Percentiles rank a stretch among this genome's conserved stretches.
These are phyloP conservation scores for Morinoia aosen DNA, from an alignment of 2,888 invertebrate genomes.

Conservation along the genomic window DNA sequence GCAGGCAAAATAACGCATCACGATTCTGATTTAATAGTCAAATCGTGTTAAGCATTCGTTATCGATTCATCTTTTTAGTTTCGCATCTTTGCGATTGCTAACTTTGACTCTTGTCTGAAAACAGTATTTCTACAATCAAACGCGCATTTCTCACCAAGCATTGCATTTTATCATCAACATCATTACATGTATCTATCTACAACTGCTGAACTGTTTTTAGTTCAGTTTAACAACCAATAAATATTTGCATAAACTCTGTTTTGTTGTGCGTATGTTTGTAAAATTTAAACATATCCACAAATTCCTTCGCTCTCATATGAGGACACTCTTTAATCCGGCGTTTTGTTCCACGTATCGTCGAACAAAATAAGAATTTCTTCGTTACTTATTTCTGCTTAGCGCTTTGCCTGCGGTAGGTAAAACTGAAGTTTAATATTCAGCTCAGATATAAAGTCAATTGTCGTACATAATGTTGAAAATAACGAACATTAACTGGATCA, in stretches of 20 bases:
- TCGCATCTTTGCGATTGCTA: too few relatives aligned
- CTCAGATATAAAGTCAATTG: too few relatives aligned
- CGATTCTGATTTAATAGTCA: background rate
- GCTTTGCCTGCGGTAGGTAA: too few relatives aligned
- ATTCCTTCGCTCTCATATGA: background rate
- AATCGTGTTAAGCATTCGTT: background rate
- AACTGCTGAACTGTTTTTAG: background rate
- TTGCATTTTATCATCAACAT: background rate
- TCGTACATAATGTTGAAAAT: too few relatives aligned
- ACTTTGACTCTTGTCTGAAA: too few relatives aligned
- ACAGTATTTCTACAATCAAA: too few relatives aligned
- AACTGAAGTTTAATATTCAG: too few relatives aligned
- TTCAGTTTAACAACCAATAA: background rate
- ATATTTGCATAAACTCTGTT: background rate
- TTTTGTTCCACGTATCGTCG: background rate
- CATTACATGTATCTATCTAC: background rate
- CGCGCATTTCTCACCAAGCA: background rate
- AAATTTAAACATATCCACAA: background rate
- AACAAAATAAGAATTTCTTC: background rate
- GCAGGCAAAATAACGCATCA: background rate
- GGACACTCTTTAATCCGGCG: background rate
- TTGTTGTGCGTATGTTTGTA: background rate
- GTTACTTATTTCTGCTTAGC: too few relatives aligned
- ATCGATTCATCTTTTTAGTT: too few relatives aligned
- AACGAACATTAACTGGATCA: too few relatives aligned